Base-by-base conservation (phyloP, 2,113 vertebrate species). In the Atherinomorus stipes region DNA sequence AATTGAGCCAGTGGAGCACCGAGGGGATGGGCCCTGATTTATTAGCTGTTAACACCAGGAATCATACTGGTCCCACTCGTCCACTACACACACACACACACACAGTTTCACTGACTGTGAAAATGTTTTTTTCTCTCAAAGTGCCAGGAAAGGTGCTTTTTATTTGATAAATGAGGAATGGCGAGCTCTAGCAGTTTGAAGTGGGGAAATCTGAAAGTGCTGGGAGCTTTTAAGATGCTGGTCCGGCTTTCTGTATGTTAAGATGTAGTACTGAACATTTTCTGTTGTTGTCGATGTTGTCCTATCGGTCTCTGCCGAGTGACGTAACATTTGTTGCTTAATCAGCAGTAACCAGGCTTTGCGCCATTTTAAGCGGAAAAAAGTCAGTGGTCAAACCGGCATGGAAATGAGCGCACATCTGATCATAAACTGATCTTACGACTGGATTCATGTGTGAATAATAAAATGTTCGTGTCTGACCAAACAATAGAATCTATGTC, bases 41-140 rank as follows among this genome's bases (percentile, higher is more conserved):
- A 94, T 92, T 93, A 93, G 91, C 94, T 93, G 91, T 93, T 93
- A 93, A 93, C 90, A 88, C 90, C 85, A 84, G 81, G 84, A 92
- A 93, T 90, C 90, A 85, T 69, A 81, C 73, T 52, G 71, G 76
- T 72, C 74, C 78, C 84, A 47, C 83, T 84, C 68, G 63, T 87
- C 64, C 65, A 66, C 66, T 78, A 81, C 85, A 83, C 81, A 78
- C 42, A 66, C 63, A 64, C 69, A 68, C 82, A 84, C 87, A 82
- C 76, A 83, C 45, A 68, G 73, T 65, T 83, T 62, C 71, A 28
- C 70, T 62, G 80, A 37, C 85, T 85, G 84, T 85, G 90, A 92
- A 90, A 84, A 81, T 90, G 89, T 60, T 84, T 85, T 78, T 87
- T 80, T 63, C 85, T 81, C 44, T 61, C 68, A 69, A 65, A 77